Percentiles rank a stretch among this genome's conserved stretches.
phyloP scores from a whole-genome alignment of 2,797 vertebrate species.

The Sebastes dallii region DNA sequence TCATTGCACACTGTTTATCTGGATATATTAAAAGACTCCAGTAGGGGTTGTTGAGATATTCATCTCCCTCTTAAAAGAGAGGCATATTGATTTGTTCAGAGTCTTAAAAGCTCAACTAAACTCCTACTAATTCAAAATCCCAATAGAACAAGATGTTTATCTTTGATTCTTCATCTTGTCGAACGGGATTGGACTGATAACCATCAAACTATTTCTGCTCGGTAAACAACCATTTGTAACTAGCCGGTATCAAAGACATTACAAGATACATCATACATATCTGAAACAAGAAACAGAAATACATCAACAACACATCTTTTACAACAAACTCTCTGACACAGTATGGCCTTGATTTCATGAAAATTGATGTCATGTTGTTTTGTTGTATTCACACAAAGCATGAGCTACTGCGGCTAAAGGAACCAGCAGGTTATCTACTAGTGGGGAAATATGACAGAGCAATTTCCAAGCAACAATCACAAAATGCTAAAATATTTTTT shows the following conservation, averaged over 20 bases:
- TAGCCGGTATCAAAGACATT: not conserved
- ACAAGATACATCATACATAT: slow-evolving; percentile 8
- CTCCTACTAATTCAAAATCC: slow-evolving; percentile 50
- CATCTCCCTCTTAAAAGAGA: slow-evolving; percentile 57
- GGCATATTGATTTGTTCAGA: slow-evolving; percentile 67
- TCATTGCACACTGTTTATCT: slow-evolving; percentile 23
- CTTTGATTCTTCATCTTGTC: slow-evolving; percentile 55
- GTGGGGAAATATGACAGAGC: not conserved
- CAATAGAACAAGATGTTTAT: slow-evolving; percentile 60
- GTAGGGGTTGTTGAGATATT: slow-evolving; percentile 45
- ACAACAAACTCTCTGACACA: not conserved
- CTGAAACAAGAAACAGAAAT: not conserved
- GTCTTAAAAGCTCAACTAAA: slow-evolving; percentile 61
- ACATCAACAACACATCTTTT: not conserved
- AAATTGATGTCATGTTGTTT: not conserved
- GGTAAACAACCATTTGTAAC: not conserved
- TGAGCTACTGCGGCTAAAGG: slow-evolving; percentile 1
- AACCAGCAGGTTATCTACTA: not conserved
- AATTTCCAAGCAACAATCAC: slow-evolving; percentile 7
- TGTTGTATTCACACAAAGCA: not conserved
- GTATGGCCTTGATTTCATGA: slow-evolving; percentile 7
- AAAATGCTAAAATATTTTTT: not conserved
- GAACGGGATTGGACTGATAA: slow-evolving; percentile 42
- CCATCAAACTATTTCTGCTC: slow-evolving; percentile 38
- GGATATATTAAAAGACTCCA: slow-evolving; percentile 25